These are phyloP conservation scores for Scopus umbretta DNA, from an alignment of 2,113 vertebrate genomes.

Conservation along the genomic window DNA sequence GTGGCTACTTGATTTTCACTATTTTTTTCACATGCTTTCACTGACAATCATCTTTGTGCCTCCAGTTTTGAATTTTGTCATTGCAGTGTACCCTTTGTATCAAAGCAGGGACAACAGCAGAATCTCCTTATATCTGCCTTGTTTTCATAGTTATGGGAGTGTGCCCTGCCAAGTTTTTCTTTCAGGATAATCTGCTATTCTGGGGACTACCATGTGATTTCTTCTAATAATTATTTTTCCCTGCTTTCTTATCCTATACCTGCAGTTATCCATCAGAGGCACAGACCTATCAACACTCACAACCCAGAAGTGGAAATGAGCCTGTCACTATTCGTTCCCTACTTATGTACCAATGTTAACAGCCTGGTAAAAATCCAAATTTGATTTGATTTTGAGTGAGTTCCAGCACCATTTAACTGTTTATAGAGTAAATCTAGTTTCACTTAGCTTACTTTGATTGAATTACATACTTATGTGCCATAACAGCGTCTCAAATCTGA, in stretches of 20 bases:
- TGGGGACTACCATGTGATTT: background rate
- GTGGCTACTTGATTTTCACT: background rate
- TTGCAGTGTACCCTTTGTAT: background rate
- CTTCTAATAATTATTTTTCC: background rate
- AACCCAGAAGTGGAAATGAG: slow-evolving; percentile 19
- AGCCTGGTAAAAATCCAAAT: background rate
- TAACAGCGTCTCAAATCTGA: background rate
- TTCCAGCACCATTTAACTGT: background rate
- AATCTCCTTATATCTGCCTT: too few species aligned
- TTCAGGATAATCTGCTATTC: background rate
- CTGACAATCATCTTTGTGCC: background rate
- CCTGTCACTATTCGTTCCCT: background rate
- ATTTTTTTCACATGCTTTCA: background rate
- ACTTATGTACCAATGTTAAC: background rate
- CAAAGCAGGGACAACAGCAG: too few species aligned
- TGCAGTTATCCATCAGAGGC: slow-evolving; percentile 9
- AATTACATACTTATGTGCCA: background rate
- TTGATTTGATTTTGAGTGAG: slow-evolving; percentile 10
- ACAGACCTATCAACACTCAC: background rate
- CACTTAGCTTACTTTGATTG: background rate
- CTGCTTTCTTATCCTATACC: background rate
- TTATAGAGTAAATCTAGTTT: background rate
- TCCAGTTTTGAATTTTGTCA: background rate
- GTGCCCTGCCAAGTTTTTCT: background rate
- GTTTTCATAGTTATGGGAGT: background rate